Base-by-base conservation (phyloP, 2,888 invertebrate species). In the Apamea monoglypha region DNA sequence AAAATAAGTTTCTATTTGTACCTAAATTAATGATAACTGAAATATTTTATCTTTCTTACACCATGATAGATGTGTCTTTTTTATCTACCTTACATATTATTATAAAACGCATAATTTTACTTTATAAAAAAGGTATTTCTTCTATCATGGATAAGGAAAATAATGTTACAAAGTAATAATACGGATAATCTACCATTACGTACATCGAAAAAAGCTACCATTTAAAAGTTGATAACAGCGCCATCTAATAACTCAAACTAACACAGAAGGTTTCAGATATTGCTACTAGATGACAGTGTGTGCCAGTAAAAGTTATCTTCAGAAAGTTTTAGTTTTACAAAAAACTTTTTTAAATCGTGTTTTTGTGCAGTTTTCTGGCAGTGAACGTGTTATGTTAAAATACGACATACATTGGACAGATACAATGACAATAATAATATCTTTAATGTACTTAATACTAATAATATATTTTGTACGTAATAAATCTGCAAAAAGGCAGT, bases 391-490 rank as follows among this genome's bases (percentile, higher is more conserved):
- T 81, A 18, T 69, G 1, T 25, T 29, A 1, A 44, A 12, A 63
- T 47, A 77, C 32, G 50, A 77, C 36, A 76, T 69, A 68, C 36
- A 76, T 56, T 73, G 29, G 40, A 69, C 47, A 73, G 40, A 68
- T 44, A 81, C 69, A 84, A 18, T 67, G 67, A 80, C 80, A 81
- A 36, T 66, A 71, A 68, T 76, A 74, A 75, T 70, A 85, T 80
- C 32, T 77, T 69, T 70, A 80, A 75, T 63, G 14, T 70, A 67
- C 25, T 44, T 79, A 78, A 73, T 40, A 18, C 40, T 74, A 78
- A 44, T 78, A 74, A 76, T 80, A 82, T 82, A 89, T 79, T 88
- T 88, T 88, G 88, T 88, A 88, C 88, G 88, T 87, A 86, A 87
- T 68, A 75, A 71, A 83, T 72, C 81, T 87, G 88, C 88, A 74